These are phyloP conservation scores for Lingula anatina DNA, from an alignment of 2,888 invertebrate species.

Conservation along the genomic window DNA sequence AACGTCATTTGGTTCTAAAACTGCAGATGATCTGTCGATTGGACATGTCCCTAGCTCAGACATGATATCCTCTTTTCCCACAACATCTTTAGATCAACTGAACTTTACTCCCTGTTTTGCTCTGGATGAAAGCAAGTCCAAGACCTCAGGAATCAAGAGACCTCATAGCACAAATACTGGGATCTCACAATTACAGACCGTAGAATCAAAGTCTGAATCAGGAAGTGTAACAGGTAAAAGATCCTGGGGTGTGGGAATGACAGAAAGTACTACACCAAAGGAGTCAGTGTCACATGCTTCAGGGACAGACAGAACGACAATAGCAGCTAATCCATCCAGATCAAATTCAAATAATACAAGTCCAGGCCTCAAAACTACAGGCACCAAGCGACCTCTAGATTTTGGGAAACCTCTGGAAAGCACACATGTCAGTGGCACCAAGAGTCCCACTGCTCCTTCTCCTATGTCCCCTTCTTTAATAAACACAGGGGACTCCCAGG, in stretches of 20 bases:
- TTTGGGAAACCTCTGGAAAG: background rate
- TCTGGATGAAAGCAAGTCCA: background rate
- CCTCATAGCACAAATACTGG: slow-evolving; percentile 11
- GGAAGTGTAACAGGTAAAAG: too few species aligned
- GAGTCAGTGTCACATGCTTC: too few species aligned
- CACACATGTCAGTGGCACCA: background rate
- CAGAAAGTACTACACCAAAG: too few species aligned
- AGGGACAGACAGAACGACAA: too few species aligned
- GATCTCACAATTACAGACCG: too few species aligned
- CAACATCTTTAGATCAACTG: slow-evolving; percentile 47
- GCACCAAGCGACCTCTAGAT: background rate
- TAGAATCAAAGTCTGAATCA: too few species aligned
- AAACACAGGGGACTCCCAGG: slow-evolving; percentile 16
- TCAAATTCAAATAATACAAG: too few species aligned
- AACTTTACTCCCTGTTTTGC: slow-evolving; percentile 49
- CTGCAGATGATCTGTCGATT: too few species aligned
- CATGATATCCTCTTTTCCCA: slow-evolving; percentile 24
- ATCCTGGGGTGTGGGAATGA: too few species aligned
- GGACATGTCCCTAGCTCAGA: slow-evolving; percentile 1
- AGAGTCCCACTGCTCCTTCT: slow-evolving; percentile 17
- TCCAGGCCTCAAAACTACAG: too few species aligned
- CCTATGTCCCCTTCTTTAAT: slow-evolving; percentile 15
- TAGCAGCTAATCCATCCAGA: too few species aligned
- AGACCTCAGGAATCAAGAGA: slow-evolving; percentile 13
- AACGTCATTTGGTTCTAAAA: too few species aligned